Base-by-base conservation (phyloP, 2,888 invertebrate species). In the Dryocosmus kuriphilus region DNA sequence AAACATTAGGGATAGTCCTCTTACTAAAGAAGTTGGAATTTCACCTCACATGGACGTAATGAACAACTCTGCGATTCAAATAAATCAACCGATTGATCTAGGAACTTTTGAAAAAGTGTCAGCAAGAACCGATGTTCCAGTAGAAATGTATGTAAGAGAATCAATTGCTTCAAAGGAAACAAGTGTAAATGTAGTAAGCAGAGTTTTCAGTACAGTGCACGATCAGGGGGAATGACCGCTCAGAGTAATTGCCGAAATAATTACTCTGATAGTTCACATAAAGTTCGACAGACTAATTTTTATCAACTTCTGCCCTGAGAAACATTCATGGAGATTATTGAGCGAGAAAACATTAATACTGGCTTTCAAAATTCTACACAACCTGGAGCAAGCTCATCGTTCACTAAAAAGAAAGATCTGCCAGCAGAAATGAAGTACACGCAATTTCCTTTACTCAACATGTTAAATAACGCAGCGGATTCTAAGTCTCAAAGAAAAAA, bases 401-500 rank as follows among this genome's bases (percentile, higher is more conserved):
- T 51, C 51, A n/a, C 46, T 46, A 19, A 2, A 63, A 14, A 60
- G 16, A 14, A 60, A 11, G 60, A 27, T 16, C 5, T 24, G 7
- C 22, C n/a, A 35, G 35, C 35, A n/a, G 22, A 35, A 35, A 35
- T 35, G 7, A 8, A 22, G 1, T 22, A 14, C 0, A n/a, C 3
- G 11, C n/a, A 38, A 63, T 63, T 38, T 35, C 22, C 63, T 3
- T 24, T 63, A 3, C 38, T 63, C 14, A 63, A 63, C 14, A 22
- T 63, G 16, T 38, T 35, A 14, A 63, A 38, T n/a, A 3, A 35
- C 22, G 63, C 38, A 22, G 14, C 38, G 22, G 1, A 27, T 38
- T 22, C 22, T 19, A 74, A 74, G 32, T 55, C 60, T 57, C 30
- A 74, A 46, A 35, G 7, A 0, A 57, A 60, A 35, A 77, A 74